Conservation (phyloP, 2,888 invertebrate genomes). For the Plusia festucae region DNA sequence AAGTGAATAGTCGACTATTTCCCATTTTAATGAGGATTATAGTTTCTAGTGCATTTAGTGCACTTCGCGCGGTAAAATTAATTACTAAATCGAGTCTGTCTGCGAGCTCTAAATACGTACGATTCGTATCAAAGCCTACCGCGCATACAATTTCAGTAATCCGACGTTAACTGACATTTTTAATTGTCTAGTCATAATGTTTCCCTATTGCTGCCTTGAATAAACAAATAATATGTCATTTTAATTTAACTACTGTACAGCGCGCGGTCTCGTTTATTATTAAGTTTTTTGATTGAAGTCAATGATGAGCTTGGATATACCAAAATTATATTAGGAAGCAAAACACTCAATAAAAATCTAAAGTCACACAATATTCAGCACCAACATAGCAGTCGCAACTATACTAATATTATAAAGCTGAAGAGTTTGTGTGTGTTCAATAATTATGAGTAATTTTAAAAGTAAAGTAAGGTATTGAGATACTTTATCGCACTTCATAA, state of each 20-base stretch:
- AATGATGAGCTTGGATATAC: too few relatives aligned
- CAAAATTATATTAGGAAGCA: too few relatives aligned
- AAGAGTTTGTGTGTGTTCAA: too few relatives aligned
- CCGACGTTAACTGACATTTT: slow-evolving; percentile 54
- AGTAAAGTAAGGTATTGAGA: too few relatives aligned
- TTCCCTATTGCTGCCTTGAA: slow-evolving; percentile 17
- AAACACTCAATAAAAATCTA: too few relatives aligned
- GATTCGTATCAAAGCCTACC: slow-evolving; percentile 76
- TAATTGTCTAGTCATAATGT: slow-evolving; percentile 34
- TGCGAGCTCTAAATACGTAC: slow-evolving; percentile 75
- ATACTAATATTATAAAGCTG: too few relatives aligned
- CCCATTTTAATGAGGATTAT: slow-evolving; percentile 88
- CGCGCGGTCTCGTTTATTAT: too few relatives aligned
- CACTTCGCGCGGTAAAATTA: slow-evolving; percentile 87
- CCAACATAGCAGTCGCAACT: too few relatives aligned
- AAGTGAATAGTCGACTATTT: slow-evolving; percentile 86
- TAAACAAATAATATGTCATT: slow-evolving; percentile 3
- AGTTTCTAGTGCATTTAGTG: slow-evolving; percentile 88
- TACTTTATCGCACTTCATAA: too few relatives aligned
- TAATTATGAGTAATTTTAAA: too few relatives aligned
- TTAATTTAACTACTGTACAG: neutral
- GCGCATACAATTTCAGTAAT: slow-evolving; percentile 70
- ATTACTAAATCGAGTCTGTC: slow-evolving; percentile 87
- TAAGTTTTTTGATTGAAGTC: too few relatives aligned
- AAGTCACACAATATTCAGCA: too few relatives aligned